Evolutionary conservation across 2,888 invertebrate genomes (phyloP).

Genomic region (Torymus aiolomorphi): DNA sequence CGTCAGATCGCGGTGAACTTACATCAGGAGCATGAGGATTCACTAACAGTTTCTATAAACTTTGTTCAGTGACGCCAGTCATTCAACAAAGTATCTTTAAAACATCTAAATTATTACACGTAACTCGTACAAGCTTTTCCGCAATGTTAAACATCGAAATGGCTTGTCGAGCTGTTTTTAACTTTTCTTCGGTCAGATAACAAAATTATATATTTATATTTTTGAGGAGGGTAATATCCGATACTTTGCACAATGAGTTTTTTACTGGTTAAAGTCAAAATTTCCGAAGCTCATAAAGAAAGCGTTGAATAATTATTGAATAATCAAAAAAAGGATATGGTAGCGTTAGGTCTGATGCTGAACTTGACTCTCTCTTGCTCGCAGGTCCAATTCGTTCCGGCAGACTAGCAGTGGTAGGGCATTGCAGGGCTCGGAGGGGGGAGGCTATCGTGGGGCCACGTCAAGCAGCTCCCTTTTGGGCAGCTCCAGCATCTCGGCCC

Average conservation of each 20-base stretch:
- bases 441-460: constrained; percentile 79
- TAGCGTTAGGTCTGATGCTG: constrained; percentile 75
- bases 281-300: not conserved
- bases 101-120: constrained; percentile 20
- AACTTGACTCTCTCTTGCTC: constrained; percentile 77
- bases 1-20: constrained; percentile 26
- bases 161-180: constrained; percentile 27
- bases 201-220: constrained; percentile 16
- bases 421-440: constrained; percentile 82
- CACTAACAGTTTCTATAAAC: constrained; percentile 12
- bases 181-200: not conserved
- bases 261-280: not conserved
- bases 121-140: constrained; percentile 34
- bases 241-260: not conserved
- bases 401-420: constrained; percentile 80
- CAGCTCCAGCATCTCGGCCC: constrained; percentile 94
- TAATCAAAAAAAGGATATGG: constrained; percentile 65
- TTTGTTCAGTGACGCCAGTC: constrained; percentile 32
- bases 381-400: constrained; percentile 96
- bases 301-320: not conserved
- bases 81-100: constrained; percentile 28
- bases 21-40: constrained; percentile 39
- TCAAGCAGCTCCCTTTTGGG: constrained; percentile 81
- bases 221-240: constrained; percentile 47
- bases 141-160: constrained; percentile 12